These are phyloP conservation scores for Diaperis boleti DNA, from an alignment of 2,888 invertebrate species.

Conservation along the genomic window DNA sequence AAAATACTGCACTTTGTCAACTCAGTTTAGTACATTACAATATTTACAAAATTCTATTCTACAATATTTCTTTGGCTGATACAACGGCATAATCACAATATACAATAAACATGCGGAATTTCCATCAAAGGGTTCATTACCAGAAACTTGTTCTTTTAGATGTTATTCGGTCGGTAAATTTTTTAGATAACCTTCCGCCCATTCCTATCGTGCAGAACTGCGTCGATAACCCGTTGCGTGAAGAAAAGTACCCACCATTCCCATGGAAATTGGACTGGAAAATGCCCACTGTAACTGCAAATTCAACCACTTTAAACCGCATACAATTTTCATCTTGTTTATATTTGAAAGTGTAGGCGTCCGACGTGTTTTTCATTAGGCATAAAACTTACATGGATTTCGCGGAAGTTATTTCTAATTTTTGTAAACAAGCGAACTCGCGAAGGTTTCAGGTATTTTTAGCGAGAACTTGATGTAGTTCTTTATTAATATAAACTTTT, in stretches of 20 bases:
- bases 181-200: neutral
- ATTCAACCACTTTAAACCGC: slow-evolving; percentile 16
- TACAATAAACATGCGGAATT: no score
- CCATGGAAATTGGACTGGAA: slow-evolving; percentile 21
- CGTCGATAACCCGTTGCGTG: slow-evolving; percentile 13
- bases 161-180: no score
- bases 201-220: neutral
- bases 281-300: slow-evolving; percentile 21
- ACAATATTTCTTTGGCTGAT: no score
- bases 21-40: no score
- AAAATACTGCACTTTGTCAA: no score
- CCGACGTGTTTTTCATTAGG: slow-evolving; percentile 15
- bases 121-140: no score
- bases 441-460: no score
- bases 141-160: no score
- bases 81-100: no score
- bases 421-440: neutral
- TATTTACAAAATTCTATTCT: no score
- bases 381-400: neutral
- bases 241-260: slow-evolving; percentile 6
- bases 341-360: slow-evolving; percentile 5
- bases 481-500: no score
- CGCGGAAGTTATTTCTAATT: slow-evolving; percentile 6
- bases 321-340: slow-evolving; percentile 27
- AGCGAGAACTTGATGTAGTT: no score